Conservation (phyloP, 1,140 invertebrate genomes). For the Orussus abietinus region DNA sequence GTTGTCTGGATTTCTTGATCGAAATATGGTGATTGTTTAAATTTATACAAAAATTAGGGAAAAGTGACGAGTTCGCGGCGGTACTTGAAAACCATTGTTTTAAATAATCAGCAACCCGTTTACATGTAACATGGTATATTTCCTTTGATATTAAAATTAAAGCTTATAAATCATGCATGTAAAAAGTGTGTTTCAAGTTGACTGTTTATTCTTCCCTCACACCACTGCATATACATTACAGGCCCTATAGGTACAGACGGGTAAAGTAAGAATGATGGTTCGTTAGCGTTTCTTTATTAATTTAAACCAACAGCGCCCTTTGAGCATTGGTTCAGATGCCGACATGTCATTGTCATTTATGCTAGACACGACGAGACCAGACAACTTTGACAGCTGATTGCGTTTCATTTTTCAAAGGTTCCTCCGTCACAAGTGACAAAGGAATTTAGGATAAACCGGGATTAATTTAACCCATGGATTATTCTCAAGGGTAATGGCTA, state of each 20-base stretch:
- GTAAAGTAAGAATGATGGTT: constrained; percentile 26
- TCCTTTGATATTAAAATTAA: constrained; percentile 25
- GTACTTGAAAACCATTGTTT: constrained; percentile 25
- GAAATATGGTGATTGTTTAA: too few relatives aligned
- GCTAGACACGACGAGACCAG: too few relatives aligned
- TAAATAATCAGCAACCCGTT: constrained; percentile 26
- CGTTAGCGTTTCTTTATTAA: constrained; percentile 26
- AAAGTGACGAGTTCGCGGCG: too few relatives aligned
- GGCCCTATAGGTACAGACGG: constrained; percentile 31
- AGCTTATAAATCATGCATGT: constrained; percentile 26
- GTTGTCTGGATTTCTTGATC: too few relatives aligned
- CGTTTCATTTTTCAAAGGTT: too few relatives aligned
- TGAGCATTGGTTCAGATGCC: constrained; percentile 32
- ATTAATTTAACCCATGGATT: too few relatives aligned
- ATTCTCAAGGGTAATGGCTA: too few relatives aligned
- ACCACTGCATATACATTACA: constrained; percentile 30
- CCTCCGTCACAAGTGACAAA: too few relatives aligned
- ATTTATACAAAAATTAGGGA: too few relatives aligned
- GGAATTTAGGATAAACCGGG: too few relatives aligned
- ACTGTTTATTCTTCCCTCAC: constrained; percentile 14
- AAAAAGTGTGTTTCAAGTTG: constrained; percentile 28
- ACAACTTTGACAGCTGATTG: too few relatives aligned
- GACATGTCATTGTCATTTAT: constrained; percentile 22
- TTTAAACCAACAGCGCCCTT: constrained; percentile 31
- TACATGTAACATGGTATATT: constrained; percentile 22